A percentile compares a stretch with the other conserved stretches of the same genome.
phyloP scores from a whole-genome alignment of 2,888 invertebrate species.

The Petrophora chlorosata region DNA sequence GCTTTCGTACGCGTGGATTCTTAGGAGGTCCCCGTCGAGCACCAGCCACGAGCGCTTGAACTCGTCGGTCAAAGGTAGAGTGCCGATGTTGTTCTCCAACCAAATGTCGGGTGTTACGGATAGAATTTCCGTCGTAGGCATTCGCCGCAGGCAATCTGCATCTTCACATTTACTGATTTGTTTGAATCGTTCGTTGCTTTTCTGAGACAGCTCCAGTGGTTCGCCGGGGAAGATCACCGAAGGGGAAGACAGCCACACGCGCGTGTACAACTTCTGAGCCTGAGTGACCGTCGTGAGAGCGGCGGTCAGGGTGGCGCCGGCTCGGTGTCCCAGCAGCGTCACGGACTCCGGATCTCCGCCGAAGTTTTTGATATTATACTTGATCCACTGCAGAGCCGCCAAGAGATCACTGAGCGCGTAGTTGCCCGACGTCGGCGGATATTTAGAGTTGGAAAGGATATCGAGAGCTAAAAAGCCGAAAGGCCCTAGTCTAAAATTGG shows the following conservation, averaged over 20 bases:
- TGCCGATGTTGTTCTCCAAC: slow-evolving; percentile 85
- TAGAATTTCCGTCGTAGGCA: slow-evolving; percentile 84
- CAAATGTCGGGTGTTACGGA: slow-evolving; percentile 89
- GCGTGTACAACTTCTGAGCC: slow-evolving; percentile 87
- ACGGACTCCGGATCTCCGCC: slow-evolving; percentile 91
- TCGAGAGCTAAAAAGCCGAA: slow-evolving; percentile 92
- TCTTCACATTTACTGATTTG: slow-evolving; percentile 81
- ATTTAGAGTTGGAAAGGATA: slow-evolving; percentile 86
- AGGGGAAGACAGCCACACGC: slow-evolving; percentile 92
- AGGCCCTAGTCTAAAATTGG: slow-evolving; percentile 91
- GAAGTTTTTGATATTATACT: slow-evolving; percentile 91
- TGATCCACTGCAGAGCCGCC: slow-evolving; percentile 90
- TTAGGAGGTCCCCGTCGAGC: slow-evolving; percentile 88
- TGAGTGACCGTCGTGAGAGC: slow-evolving; percentile 86
- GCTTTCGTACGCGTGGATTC: slow-evolving; percentile 86
- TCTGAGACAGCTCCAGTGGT: slow-evolving; percentile 84
- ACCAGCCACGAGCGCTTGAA: slow-evolving; percentile 90
- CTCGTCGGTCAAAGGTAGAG: slow-evolving; percentile 85
- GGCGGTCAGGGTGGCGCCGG: slow-evolving; percentile 92
- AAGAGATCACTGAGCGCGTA: slow-evolving; percentile 93
- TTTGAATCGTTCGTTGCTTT: slow-evolving; percentile 85
- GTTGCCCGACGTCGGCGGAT: slow-evolving; percentile 92
- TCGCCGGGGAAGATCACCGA: slow-evolving; percentile 89
- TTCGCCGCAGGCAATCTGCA: slow-evolving; percentile 82
- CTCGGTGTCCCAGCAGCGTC: slow-evolving; percentile 92